These are phyloP conservation scores for Aldrovandia affinis DNA, from an alignment of 2,797 vertebrate species.

Conservation along the genomic window DNA sequence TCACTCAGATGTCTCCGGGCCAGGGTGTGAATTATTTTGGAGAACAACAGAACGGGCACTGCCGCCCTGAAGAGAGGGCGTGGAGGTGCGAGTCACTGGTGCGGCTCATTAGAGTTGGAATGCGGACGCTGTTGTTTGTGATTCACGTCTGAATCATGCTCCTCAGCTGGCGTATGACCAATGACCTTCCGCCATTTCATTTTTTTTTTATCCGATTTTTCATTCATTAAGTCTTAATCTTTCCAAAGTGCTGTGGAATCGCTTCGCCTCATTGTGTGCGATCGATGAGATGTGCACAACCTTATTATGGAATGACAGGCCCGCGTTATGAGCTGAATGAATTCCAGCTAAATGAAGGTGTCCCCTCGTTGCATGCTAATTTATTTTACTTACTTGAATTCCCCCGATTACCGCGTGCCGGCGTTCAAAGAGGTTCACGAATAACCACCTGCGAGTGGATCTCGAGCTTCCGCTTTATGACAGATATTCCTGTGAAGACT, in stretches of 20 bases:
- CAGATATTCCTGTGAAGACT: neutral
- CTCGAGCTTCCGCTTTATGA: neutral
- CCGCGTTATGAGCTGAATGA: conserved; percentile 62
- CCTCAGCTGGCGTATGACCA: neutral
- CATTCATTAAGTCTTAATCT: conserved; percentile 74
- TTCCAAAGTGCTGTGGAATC: conserved; percentile 55
- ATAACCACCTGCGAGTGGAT: neutral
- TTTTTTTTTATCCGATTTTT: conserved; percentile 47
- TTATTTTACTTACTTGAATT: conserved; percentile 24
- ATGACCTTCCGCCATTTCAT: neutral
- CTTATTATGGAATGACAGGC: conserved; percentile 50
- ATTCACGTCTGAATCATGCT: neutral
- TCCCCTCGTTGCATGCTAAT: conserved; percentile 34
- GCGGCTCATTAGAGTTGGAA: conserved; percentile 20
- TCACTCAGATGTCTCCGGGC: neutral
- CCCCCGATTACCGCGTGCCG: neutral
- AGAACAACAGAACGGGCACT: conserved; percentile 26
- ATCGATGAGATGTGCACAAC: conserved; percentile 61
- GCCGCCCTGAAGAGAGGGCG: neutral
- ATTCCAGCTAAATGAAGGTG: conserved; percentile 40
- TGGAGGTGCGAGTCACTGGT: conserved; percentile 4
- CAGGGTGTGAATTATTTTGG: conserved; percentile 34
- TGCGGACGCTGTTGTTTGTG: conserved; percentile 23
- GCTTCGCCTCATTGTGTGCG: conserved; percentile 64
- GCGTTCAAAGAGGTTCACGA: conserved; percentile 1